Evolutionary conservation across 2,888 invertebrate genomes (phyloP).

Genomic region (Leucoptera coffeella): DNA sequence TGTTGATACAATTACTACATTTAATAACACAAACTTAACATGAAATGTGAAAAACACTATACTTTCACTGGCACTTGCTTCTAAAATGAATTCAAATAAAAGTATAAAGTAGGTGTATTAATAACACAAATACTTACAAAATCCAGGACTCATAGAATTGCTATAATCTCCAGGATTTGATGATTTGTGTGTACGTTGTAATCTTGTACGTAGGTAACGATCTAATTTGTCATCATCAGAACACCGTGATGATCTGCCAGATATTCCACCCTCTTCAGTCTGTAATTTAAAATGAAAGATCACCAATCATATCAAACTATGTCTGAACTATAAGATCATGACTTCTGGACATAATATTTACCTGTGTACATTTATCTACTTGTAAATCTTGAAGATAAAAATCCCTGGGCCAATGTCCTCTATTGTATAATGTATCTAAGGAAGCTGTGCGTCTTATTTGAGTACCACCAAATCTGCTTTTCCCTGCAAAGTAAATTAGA

Average conservation of each 20-base stretch:
- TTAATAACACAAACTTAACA: too few relatives aligned
- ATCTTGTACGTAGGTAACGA: conserved; percentile 39
- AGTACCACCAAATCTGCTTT: conserved; percentile 52
- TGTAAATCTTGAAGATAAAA: conserved; percentile 64
- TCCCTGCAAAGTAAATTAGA: conserved; percentile 18
- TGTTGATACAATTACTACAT: too few relatives aligned
- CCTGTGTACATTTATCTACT: conserved; percentile 76
- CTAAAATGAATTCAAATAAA: too few relatives aligned
- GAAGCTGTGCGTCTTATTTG: conserved; percentile 72
- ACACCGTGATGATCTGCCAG: conserved; percentile 41
- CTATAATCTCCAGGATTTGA: conserved; percentile 33
- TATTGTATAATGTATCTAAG: conserved; percentile 70
- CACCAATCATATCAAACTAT: neutral
- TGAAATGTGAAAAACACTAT: too few relatives aligned
- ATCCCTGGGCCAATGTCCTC: conserved; percentile 73
- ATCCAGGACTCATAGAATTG: conserved; percentile 35
- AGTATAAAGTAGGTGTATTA: too few relatives aligned
- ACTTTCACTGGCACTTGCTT: too few relatives aligned
- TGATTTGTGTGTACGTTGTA: conserved; percentile 34
- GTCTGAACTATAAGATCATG: neutral
- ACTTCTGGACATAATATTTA: conserved; percentile 15
- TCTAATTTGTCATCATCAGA: conserved; percentile 56
- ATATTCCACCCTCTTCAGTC: conserved; percentile 58
- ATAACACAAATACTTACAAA: conserved; percentile 30
- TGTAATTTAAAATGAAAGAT: too few relatives aligned